Evolutionary conservation across 2,797 vertebrate genomes (phyloP), one percentile per base, ranked within the genome.

Genomic region (Rhodeus uyekii): DNA sequence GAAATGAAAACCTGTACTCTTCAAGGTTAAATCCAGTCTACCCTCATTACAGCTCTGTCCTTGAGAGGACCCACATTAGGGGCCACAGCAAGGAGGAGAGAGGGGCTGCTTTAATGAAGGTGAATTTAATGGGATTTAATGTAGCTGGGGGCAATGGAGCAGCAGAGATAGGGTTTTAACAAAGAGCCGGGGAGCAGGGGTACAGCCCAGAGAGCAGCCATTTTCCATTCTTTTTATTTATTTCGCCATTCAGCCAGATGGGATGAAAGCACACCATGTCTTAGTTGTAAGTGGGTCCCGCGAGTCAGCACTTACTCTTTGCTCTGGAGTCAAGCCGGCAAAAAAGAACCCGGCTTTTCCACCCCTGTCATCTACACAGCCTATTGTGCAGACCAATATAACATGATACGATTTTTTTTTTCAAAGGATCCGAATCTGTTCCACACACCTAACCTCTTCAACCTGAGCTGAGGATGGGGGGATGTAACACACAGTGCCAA

Each of bases 41-140:
- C 89, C 92, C 95, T 95, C 94, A 95, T 95, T 95, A 95, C 90
- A 73, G 89, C 89, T 91, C 92, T 93, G 94, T 95, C 94, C 95
- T 95, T 95, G 93, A 94, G 93, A 95, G 94, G 94, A 92, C 93
- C 83, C 82, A 85, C 92, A 90, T 92, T 90, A 91, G 92, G 80
- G 91, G 90, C 92, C 90, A 88, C 90, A 87, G 92, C 87, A 78
- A 92, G 91, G 89, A 92, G 91, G 81, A 89, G 87, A 92, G 92
- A 94, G 91, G 91, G 92, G 92, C 92, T 93, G 93, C 92, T 95
- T 95, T 95, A 95, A 95, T 95, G 95, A 95, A 95, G 94, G 94
- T 94, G 95, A 95, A 94, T 95, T 95, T 95, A 95, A 95, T 95
- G 92, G 95, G 95, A 95, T 95, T 95, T 95, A 95, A 95, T 95